phyloP scores from a whole-genome alignment of 2,888 invertebrate species.

The Leptopterna dolabrata region DNA sequence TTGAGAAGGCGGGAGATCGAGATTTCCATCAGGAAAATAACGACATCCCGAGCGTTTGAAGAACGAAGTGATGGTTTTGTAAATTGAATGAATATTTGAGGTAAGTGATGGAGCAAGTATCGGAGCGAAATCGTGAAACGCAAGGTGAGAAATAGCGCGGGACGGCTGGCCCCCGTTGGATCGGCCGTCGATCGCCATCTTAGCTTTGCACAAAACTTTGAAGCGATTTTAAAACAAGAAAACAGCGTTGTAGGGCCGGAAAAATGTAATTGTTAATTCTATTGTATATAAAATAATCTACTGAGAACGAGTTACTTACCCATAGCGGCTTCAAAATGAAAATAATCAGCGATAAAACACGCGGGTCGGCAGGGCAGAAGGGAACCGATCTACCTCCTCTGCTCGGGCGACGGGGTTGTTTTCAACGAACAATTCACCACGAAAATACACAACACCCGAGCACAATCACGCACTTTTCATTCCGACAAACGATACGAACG shows the following conservation, averaged over 20 bases:
- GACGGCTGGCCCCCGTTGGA: slow-evolving; percentile 22
- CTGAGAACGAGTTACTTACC: background rate
- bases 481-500: background rate
- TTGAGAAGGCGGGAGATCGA: background rate
- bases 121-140: background rate
- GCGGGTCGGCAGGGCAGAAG: background rate
- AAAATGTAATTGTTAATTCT: slow-evolving; percentile 14
- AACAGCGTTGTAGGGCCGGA: background rate
- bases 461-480: background rate
- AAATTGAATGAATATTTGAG: background rate
- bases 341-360: background rate
- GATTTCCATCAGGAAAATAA: background rate
- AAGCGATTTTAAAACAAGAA: background rate
- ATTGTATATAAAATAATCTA: slow-evolving; percentile 19
- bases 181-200: slow-evolving; percentile 49
- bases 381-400: background rate
- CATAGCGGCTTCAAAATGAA: background rate
- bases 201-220: slow-evolving; percentile 4
- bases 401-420: slow-evolving; percentile 27
- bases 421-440: background rate
- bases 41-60: background rate
- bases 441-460: background rate
- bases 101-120: background rate
- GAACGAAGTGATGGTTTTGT: background rate
- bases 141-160: slow-evolving; percentile 50